A percentile compares a stretch with the other conserved stretches of the same genome.
Conservation (phyloP, 2,113 vertebrate genomes). For the Speoplatyrhinus poulsoni region DNA sequence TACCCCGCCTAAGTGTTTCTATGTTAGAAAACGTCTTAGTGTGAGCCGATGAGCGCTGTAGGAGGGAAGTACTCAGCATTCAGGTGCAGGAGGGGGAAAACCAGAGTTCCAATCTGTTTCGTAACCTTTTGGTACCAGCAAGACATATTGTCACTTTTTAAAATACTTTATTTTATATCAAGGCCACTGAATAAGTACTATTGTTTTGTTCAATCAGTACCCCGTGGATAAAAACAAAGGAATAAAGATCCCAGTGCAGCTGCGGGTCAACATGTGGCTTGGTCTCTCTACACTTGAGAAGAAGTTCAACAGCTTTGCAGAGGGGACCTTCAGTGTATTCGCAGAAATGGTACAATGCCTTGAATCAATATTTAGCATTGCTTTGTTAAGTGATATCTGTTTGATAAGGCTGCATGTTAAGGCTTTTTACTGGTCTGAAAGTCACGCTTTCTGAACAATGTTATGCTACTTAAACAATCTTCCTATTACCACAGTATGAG, state of each 20-base stretch:
- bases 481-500: slow-evolving; percentile 82
- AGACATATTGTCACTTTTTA: background rate
- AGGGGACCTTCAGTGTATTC: slow-evolving; percentile 91
- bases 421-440: no score
- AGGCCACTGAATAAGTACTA: background rate
- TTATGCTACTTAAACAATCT: background rate
- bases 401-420: no score
- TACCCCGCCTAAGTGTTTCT: no score
- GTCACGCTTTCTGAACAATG: background rate
- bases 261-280: slow-evolving; percentile 94
- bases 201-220: slow-evolving; percentile 77
- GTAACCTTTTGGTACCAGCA: no score
- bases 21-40: no score
- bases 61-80: no score
- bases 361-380: no score
- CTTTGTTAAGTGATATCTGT: no score
- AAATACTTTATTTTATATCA: background rate
- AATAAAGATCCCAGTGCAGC: slow-evolving; percentile 84
- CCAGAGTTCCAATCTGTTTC: no score
- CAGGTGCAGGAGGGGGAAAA: no score
- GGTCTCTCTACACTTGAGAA: slow-evolving; percentile 87
- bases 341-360: slow-evolving; percentile 83
- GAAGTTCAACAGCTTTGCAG: slow-evolving; percentile 89
- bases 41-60: no score
- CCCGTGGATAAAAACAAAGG: slow-evolving; percentile 88